Base-by-base conservation (phyloP, 1,140 invertebrate species). In the Aphelenchoides fujianensis region DNA sequence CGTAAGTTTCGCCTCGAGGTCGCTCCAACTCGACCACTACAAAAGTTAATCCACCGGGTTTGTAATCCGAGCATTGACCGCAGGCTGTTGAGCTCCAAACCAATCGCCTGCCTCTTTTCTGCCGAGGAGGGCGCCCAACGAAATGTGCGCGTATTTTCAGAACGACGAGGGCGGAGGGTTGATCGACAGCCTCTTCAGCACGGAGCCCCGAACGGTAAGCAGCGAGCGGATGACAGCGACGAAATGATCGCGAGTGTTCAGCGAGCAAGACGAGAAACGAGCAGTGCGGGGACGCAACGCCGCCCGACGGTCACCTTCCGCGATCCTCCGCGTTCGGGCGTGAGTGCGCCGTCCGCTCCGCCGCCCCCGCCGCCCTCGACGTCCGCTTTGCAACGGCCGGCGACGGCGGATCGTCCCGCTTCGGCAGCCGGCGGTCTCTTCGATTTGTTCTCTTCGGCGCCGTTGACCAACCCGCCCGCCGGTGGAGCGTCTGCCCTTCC, bases 221-320 rank as follows among this genome's bases (percentile, higher is more conserved):
- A n/a, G n/a, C n/a, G n/a, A n/a, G n/a, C n/a, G n/a, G n/a, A n/a
- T n/a, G n/a, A n/a, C n/a, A n/a, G n/a, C n/a, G n/a, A n/a, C n/a
- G n/a, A n/a, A n/a, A n/a, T n/a, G n/a, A n/a, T n/a, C n/a, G n/a
- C n/a, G n/a, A n/a, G n/a, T n/a, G 16, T 74, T 52, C 62, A 73
- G 70, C 34, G 53, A 23, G 41, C 70, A 64, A 5, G 23, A 5
- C 23, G 23, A 52, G 34, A 64, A 59, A 19, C 41, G 41, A 48
- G 55, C 0, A 71, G 69, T 55, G 74, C 61, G 5, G 19, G 71
- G 28, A 73, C n/a, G 31, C 73, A 74, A 41, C 32, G 72, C 12
- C 73, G 37, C 19, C 63, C 66, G 16, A 68, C 59, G 3, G 73
- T 74, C 1, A 68, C 62, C 2, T 74, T 75, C 48, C 73, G 63